Percentiles rank a stretch among this genome's conserved stretches.
phyloP scores from a whole-genome alignment of 2,888 invertebrate genomes.

The Ctenicera cuprea region DNA sequence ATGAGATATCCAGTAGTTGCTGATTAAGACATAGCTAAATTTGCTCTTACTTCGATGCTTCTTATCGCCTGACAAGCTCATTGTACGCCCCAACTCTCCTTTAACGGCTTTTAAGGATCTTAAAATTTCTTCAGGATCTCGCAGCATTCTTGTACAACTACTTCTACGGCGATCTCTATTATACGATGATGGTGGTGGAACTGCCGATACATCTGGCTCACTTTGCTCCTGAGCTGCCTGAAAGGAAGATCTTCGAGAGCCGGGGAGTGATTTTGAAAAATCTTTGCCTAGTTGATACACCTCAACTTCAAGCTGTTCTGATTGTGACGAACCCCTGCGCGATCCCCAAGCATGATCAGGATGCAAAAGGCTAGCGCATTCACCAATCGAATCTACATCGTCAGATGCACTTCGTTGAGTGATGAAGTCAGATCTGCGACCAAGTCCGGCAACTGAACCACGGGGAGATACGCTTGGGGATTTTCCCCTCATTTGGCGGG shows the following conservation, averaged over 20 bases:
- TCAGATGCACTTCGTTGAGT: conserved; percentile 85
- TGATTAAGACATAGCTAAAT: conserved; percentile 12
- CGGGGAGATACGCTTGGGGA: conserved; percentile 88
- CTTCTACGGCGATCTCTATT: conserved; percentile 85
- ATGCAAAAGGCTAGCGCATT: conserved; percentile 85
- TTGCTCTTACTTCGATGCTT: conserved; percentile 75
- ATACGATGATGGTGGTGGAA: conserved; percentile 75
- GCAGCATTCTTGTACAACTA: conserved; percentile 82
- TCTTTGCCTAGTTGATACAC: conserved; percentile 90
- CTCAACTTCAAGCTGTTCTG: conserved; percentile 87
- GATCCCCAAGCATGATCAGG: conserved; percentile 91
- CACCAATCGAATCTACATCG: conserved; percentile 85
- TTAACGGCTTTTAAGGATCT: conserved; percentile 88
- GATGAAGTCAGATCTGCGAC: conserved; percentile 82
- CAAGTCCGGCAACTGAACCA: conserved; percentile 81
- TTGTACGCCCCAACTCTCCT: conserved; percentile 87
- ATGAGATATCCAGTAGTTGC: conserved; percentile 16
- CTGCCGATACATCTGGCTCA: conserved; percentile 72
- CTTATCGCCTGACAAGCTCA: conserved; percentile 83
- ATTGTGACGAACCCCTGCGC: conserved; percentile 91
- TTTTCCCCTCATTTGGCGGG: conserved; percentile 80
- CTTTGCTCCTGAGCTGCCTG: conserved; percentile 79
- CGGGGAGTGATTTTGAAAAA: conserved; percentile 90
- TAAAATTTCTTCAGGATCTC: conserved; percentile 90
- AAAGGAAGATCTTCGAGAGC: conserved; percentile 89